Percentiles rank a stretch among this genome's conserved stretches.
Evolutionary conservation across 2,113 vertebrate genomes (phyloP).

Genomic region (Stictonetta naevosa): DNA sequence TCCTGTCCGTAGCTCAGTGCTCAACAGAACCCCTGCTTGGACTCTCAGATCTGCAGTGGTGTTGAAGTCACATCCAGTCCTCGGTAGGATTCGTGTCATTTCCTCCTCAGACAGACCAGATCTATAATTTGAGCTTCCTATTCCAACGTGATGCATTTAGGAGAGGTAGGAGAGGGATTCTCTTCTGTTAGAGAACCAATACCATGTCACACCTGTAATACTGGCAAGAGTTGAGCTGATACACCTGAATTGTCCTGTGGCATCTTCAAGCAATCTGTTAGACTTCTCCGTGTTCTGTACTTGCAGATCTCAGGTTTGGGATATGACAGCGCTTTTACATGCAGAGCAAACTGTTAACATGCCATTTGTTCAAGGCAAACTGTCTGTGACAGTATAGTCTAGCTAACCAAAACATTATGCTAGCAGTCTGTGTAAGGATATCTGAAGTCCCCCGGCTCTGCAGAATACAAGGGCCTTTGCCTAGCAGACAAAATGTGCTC

Average conservation of each 20-base stretch:
- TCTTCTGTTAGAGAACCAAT: not conserved
- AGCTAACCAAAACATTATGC: not conserved
- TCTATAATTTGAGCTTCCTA: not conserved
- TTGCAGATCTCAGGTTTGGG: not conserved
- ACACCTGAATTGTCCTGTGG: not conserved
- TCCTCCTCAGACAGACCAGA: not conserved
- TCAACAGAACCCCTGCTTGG: not conserved
- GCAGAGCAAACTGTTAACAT: not conserved
- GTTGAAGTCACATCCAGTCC: too few species aligned
- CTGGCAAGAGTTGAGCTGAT: not conserved
- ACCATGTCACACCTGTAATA: not conserved
- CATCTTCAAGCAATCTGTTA: not conserved
- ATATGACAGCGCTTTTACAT: not conserved
- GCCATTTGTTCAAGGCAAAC: not conserved
- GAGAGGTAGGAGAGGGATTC: not conserved
- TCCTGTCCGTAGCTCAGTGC: not conserved
- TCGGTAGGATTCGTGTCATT: not conserved
- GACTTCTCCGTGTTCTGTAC: not conserved
- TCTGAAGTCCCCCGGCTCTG: not conserved
- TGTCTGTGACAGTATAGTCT: not conserved
- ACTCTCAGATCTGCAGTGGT: not conserved
- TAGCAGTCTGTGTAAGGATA: not conserved
- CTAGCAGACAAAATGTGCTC: not conserved
- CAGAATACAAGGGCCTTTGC: not conserved
- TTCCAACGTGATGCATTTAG: not conserved